Evolutionary conservation across 2,888 invertebrate genomes (phyloP).

Genomic region (Hemaris fuciformis): DNA sequence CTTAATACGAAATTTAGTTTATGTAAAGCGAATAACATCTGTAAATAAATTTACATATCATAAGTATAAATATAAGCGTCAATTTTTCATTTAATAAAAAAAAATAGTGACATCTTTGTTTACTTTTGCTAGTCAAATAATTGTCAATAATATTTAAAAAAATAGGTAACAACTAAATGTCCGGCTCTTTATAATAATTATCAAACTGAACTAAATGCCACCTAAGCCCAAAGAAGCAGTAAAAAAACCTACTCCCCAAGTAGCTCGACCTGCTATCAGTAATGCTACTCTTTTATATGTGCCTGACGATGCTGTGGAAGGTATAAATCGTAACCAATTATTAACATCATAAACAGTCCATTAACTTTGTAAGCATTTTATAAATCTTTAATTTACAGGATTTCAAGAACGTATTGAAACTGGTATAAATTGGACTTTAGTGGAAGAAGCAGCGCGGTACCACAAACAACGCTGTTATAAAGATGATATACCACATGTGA

Average conservation of each 20-base stretch:
- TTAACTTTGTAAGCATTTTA: not conserved
- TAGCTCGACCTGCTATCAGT: constrained; percentile 55
- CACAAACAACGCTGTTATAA: constrained; percentile 48
- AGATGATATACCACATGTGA: constrained; percentile 34
- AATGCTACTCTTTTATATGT: constrained; percentile 55
- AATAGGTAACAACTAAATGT: too few species aligned
- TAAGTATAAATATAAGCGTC: too few species aligned
- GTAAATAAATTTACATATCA: too few species aligned
- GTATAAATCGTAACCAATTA: constrained; percentile 30
- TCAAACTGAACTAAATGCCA: constrained; percentile 40
- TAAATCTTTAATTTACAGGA: constrained; percentile 39
- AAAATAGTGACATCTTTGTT: too few species aligned
- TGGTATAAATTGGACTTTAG: constrained; percentile 60
- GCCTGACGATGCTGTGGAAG: constrained; percentile 58
- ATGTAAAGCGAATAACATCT: too few species aligned
- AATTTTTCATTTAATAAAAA: too few species aligned
- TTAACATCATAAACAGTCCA: not conserved
- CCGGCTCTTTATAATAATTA: not conserved
- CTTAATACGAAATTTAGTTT: too few species aligned
- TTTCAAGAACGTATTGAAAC: constrained; percentile 62
- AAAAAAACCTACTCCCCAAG: constrained; percentile 45
- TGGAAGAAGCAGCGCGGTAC: constrained; percentile 47
- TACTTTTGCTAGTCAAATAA: too few species aligned
- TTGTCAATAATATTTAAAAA: too few species aligned
- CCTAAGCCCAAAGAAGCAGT: constrained; percentile 54